These are phyloP conservation scores for Benthosema pterotum DNA, from an alignment of 2,797 vertebrate genomes.

Conservation along the genomic window DNA sequence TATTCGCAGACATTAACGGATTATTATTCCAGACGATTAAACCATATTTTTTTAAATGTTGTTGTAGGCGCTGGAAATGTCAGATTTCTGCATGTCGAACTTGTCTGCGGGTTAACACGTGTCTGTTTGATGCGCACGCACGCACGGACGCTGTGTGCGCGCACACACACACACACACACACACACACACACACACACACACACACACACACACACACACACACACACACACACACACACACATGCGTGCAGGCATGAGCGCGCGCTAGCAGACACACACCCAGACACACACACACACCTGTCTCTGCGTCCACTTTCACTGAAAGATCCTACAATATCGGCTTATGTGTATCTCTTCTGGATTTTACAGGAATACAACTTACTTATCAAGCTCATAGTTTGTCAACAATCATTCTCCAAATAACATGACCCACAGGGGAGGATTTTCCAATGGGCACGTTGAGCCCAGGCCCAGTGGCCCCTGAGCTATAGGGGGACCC, in stretches of 20 bases:
- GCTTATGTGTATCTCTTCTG: too few species aligned
- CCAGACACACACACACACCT: neutral
- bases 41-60: slow-evolving; percentile 11
- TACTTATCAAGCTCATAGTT: too few species aligned
- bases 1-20: slow-evolving; percentile 13
- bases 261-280: neutral
- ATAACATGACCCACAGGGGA: too few species aligned
- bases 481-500: too few species aligned
- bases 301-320: neutral
- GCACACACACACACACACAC: slow-evolving; percentile 2
- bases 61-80: slow-evolving; percentile 9
- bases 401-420: too few species aligned
- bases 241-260: neutral
- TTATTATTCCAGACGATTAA: slow-evolving; percentile 38
- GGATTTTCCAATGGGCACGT: too few species aligned
- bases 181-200: slow-evolving; percentile 12
- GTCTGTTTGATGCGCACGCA: neutral
- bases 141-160: too few species aligned
- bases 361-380: too few species aligned
- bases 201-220: neutral
- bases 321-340: too few species aligned
- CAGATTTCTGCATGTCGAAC: slow-evolving; percentile 21
- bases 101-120: slow-evolving; percentile 12
- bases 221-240: slow-evolving; percentile 8
- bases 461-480: too few species aligned